A percentile compares a stretch with the other conserved stretches of the same genome.
phyloP scores from a whole-genome alignment of 2,113 vertebrate species.

The Poecile atricapillus region DNA sequence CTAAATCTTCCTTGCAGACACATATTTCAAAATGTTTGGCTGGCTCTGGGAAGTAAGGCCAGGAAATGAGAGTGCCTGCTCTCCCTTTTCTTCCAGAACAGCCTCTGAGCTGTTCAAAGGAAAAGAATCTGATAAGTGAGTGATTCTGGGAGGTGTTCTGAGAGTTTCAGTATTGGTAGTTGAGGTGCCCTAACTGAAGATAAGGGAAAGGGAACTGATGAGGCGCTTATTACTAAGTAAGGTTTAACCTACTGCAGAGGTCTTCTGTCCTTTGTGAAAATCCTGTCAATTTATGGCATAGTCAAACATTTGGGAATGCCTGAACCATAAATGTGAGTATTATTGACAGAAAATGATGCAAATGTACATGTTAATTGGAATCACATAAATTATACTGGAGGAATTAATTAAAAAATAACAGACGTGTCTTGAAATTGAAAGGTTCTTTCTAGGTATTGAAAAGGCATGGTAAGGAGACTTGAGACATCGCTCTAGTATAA shows the following conservation, averaged over 20 bases:
- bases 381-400: not conserved
- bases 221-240: not conserved
- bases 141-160: not conserved
- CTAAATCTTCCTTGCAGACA: not conserved
- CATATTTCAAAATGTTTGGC: not conserved
- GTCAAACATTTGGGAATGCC: constrained; percentile 27
- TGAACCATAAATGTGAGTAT: constrained; percentile 36
- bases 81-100: not conserved
- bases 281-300: not conserved
- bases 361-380: constrained; percentile 37
- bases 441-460: too few species aligned
- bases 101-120: not conserved
- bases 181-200: not conserved
- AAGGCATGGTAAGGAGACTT: too few species aligned
- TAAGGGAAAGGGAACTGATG: not conserved
- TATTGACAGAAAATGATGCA: constrained; percentile 49
- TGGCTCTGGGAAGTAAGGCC: not conserved
- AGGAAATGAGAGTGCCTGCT: not conserved
- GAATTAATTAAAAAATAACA: constrained; percentile 49
- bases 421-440: constrained; percentile 31
- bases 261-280: constrained; percentile 4
- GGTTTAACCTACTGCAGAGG: not conserved
- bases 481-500: not conserved
- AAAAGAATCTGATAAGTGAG: not conserved
- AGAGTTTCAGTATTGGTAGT: not conserved